Base-by-base conservation (phyloP, 2,113 vertebrate genomes). In the Lepus europaeus region DNA sequence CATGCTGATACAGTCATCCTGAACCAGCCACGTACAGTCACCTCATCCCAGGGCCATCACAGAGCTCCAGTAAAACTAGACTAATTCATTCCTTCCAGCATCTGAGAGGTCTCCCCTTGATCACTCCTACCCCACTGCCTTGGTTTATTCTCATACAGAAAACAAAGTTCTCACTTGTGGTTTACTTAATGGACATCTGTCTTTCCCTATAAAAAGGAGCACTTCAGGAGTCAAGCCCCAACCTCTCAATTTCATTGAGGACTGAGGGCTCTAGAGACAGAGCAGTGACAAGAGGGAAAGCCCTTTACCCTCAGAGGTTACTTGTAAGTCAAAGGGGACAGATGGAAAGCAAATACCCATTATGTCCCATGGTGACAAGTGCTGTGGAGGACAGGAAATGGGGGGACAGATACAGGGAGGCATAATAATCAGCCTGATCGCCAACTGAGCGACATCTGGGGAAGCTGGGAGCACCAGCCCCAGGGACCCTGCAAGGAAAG, bases 1-100 rank as follows among this genome's bases (percentile, higher is more conserved):
- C n/a, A 56, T 0, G 20, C 14, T 29, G 6, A 39, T 9, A 2
- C 1, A 3, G 14, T 36, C 45, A 70, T 72, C 68, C 68, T 45
- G 1, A 5, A 19, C 76, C 19, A 74, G 20, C 64, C 73, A 63
- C 27, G 1, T 19, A 81, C 39, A 31, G 33, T 63, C 45, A 8
- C 6, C 1, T n/a, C 27, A 13, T 10, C 17, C 72, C 10, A 0
- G 0, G 5, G 64, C 29, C 19, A 36, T 14, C 23, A 7, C 11
- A 9, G 2, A 5, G 77, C 51, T 56, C 70, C 25, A 2, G 0
- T 27, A 25, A 61, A 14, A 17, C 3, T 1, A 87, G 66, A 22
- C 14, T 22, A 23, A 53, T 23, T 36, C 4, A 33, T 0, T 14
- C 39, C 14, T 8, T 16, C 56, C 1, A 27, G 25, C 31, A 61